These are phyloP conservation scores for Euglossa dilemma DNA, from an alignment of 1,140 invertebrate species.

Conservation along the genomic window DNA sequence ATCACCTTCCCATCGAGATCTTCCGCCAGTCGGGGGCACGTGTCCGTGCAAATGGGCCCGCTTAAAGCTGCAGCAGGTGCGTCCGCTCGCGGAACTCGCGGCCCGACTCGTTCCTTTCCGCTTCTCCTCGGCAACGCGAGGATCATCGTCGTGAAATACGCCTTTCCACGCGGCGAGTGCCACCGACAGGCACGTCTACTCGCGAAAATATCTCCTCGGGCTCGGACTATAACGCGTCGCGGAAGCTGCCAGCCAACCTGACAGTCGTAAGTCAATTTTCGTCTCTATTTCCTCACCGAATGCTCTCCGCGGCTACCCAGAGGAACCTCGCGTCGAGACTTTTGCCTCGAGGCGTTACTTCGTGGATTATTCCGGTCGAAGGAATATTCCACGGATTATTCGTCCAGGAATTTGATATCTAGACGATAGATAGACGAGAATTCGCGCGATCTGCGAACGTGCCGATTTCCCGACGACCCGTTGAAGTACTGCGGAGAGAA, in stretches of 20 bases:
- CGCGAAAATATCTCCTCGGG: slow-evolving; percentile 37
- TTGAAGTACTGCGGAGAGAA: neutral
- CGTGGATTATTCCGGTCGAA: neutral
- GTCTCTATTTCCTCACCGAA: neutral
- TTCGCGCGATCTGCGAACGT: too few relatives aligned
- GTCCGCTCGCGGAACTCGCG: slow-evolving; percentile 30
- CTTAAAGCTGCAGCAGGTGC: slow-evolving; percentile 50
- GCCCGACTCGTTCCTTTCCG: neutral
- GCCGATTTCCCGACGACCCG: too few relatives aligned
- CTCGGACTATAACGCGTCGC: neutral
- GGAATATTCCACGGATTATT: neutral
- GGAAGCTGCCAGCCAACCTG: neutral
- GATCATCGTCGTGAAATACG: slow-evolving; percentile 43
- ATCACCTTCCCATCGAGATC: slow-evolving; percentile 52
- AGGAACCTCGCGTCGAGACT: too few relatives aligned
- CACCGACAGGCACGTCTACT: slow-evolving; percentile 5
- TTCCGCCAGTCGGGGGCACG: slow-evolving; percentile 24
- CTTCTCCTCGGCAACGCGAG: neutral
- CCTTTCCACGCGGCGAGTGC: neutral
- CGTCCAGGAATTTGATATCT: too few relatives aligned
- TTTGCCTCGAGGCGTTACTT: neutral
- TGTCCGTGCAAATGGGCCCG: slow-evolving; percentile 51
- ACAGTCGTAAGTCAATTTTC: neutral
- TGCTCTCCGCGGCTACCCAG: too few relatives aligned
- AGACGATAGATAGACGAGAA: too few relatives aligned